Conservation (phyloP, 2,888 invertebrate species). For the Dicycla oo region DNA sequence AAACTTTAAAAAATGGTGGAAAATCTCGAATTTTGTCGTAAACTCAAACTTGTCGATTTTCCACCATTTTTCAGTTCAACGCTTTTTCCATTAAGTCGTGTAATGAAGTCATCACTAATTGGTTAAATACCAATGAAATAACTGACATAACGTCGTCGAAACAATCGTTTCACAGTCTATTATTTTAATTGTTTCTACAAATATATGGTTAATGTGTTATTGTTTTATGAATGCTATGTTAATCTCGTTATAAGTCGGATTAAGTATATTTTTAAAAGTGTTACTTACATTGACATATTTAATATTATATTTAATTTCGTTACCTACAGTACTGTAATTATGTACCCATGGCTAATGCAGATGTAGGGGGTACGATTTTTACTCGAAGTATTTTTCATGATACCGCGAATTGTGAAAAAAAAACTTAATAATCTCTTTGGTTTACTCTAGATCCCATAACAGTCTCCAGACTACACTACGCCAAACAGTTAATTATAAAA, state of each 20-base stretch:
- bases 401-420: background rate
- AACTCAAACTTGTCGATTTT: slow-evolving; percentile 7
- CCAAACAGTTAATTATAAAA: slow-evolving; percentile 33
- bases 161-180: slow-evolving; percentile 26
- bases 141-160: slow-evolving; percentile 39
- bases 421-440: slow-evolving; percentile 4
- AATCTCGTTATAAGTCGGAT: background rate
- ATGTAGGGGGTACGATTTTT: background rate
- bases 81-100: slow-evolving; percentile 8
- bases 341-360: background rate
- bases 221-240: slow-evolving; percentile 4
- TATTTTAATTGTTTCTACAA: slow-evolving; percentile 36
- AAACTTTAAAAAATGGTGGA: slow-evolving; percentile 1
- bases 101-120: slow-evolving; percentile 38
- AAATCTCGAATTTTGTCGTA: no score
- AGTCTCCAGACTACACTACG: slow-evolving; percentile 2
- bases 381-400: background rate
- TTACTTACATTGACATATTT: background rate
- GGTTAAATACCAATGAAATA: slow-evolving; percentile 47
- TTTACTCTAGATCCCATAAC: slow-evolving; percentile 1
- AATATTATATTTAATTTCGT: background rate
- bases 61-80: background rate
- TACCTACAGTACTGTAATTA: background rate
- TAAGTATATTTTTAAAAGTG: background rate
- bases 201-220: slow-evolving; percentile 13